Evolutionary conservation across 2,797 vertebrate genomes (phyloP).

Genomic region (Petrocephalus schoutedeni): DNA sequence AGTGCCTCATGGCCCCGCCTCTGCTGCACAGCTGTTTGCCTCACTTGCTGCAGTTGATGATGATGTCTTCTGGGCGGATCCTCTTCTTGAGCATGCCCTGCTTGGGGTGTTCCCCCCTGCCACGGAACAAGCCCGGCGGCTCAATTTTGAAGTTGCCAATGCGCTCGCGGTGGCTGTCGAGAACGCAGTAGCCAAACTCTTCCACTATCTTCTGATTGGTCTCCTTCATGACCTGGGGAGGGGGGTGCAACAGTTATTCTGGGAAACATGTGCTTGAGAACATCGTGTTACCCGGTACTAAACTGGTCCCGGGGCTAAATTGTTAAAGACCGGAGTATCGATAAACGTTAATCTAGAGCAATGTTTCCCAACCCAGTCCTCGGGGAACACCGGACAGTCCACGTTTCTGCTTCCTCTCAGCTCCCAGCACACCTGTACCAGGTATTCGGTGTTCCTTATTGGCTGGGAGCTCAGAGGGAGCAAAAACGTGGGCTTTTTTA

Average conservation of each 20-base stretch:
- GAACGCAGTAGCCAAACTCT: slow-evolving; percentile 61
- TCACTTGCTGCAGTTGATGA: slow-evolving; percentile 61
- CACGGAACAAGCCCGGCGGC: slow-evolving; percentile 59
- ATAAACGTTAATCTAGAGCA: too few relatives aligned
- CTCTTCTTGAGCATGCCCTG: slow-evolving; percentile 67
- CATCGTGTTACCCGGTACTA: too few relatives aligned
- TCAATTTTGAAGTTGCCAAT: slow-evolving; percentile 66
- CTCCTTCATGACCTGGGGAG: slow-evolving; percentile 52
- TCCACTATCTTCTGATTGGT: slow-evolving; percentile 60
- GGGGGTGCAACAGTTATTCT: neutral
- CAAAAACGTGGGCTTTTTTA: too few relatives aligned
- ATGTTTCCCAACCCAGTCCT: too few relatives aligned
- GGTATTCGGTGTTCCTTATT: too few relatives aligned
- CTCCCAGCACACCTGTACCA: too few relatives aligned
- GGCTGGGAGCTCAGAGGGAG: too few relatives aligned
- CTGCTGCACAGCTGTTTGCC: neutral
- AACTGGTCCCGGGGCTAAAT: too few relatives aligned
- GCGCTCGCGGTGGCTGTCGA: slow-evolving; percentile 59
- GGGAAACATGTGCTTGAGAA: neutral
- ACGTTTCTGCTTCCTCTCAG: too few relatives aligned
- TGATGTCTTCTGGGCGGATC: slow-evolving; percentile 61
- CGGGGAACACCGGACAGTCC: too few relatives aligned
- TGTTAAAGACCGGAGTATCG: too few relatives aligned
- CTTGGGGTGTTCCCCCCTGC: slow-evolving; percentile 63
- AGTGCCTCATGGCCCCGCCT: neutral